Evolutionary conservation across 2,113 vertebrate species (phyloP), one percentile per base, ranked within the genome.

Genomic region (Saimiri boliviensis): DNA sequence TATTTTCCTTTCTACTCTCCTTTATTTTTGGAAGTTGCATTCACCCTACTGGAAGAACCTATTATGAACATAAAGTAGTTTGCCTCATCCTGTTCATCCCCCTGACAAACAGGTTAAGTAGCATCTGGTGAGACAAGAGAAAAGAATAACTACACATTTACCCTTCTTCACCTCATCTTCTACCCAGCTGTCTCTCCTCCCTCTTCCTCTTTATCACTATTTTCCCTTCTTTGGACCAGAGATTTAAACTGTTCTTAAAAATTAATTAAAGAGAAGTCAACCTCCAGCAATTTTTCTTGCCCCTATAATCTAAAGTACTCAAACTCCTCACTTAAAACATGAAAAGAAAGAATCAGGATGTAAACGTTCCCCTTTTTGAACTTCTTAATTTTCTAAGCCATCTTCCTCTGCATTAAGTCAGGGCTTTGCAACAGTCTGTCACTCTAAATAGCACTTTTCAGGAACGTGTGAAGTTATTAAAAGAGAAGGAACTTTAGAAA

Each of bases 361-460:
- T 68, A 80, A 79, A 54, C n/a, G 35, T 66, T n/a, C 8, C 35
- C 40, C 40, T 68, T 56, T 90, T 49, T 63, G 70, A 73, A 74
- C 27, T 56, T 70, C 52, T 70, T 30, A 16, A 49, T 86, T 70
- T 60, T 93, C 66, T 89, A 76, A 91, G 6, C 19, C 30, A n/a
- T 90, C 84, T 89, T 76, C 49, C 47, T 71, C 40, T 71, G 70
- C 32, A 45, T 89, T 60, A 86, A 82, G 13, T 87, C 30, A 60
- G 79, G 54, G 45, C 85, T 93, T 37, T 81, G 54, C 82, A 95
- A 91, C 52, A 83, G 70, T 87, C 94, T 96, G 90, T 88, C 83
- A 95, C 80, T 94, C 91, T 82, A 93, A 92, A 93, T 45, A 95
- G 52, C 82, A 91, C 86, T 93, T 96, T 74, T 79, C 77, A 86